Evolutionary conservation across 2,888 invertebrate genomes (phyloP), one percentile per base, ranked within the genome.

Genomic region (Drosophila meridiana): DNA sequence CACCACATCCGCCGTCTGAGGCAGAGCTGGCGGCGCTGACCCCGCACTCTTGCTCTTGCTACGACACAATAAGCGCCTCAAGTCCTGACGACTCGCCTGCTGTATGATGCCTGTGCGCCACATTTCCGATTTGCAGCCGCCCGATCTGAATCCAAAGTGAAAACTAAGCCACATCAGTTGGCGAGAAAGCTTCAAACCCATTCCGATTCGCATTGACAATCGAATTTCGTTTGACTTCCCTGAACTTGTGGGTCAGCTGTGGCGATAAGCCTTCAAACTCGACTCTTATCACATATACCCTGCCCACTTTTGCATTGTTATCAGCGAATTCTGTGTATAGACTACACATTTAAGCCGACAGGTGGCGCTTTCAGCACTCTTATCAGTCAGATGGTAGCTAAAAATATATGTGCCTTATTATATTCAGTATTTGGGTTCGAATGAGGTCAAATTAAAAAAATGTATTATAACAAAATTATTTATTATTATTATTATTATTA

Each of bases 1-100:
- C 65, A 97, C 96, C 77, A 97, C 96, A 93, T 97, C 97, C 26
- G 97, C 96, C 47, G 77, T 63, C n/a, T 59, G 40, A 0, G 78
- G 78, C 36, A 78, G 34, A 2, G 32, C 14, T 7, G 73, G 52
- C 9, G 55, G 28, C 28, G 32, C n/a, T 7, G 57, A 0, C 2
- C 34, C 9, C 4, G 26, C 1, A 5, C 8, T 28, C 47, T 20
- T 38, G 38, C 48, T 52, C 13, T 60, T 56, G 40, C 8, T 48
- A 2, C 60, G 53, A 1, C n/a, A 26, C 45, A 67, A 11, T 7
- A 66, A 45, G 0, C 57, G 78, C 38, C 63, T 30, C 30, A 78
- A 63, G 30, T 82, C 79, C 82, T 66, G 79, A 1, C 78, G 45
- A 53, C 57, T 63, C 42, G 79, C 65, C 42, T 66, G 68, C 32